Evolutionary conservation across 1,140 invertebrate genomes (phyloP).

Genomic region (Eurosta solidaginis): DNA sequence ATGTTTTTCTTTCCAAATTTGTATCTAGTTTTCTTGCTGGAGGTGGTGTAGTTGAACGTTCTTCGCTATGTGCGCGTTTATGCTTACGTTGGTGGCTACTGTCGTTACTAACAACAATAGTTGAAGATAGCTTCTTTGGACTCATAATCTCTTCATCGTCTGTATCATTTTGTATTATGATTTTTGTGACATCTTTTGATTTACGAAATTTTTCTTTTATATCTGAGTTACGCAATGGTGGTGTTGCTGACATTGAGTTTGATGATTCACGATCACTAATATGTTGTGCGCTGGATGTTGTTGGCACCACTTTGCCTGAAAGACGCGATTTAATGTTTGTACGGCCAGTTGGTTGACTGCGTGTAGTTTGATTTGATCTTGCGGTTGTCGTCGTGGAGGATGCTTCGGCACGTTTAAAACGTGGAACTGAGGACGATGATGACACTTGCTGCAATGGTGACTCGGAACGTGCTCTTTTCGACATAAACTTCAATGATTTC

Average conservation of each 20-base stretch:
- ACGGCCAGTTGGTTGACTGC: slow-evolving; percentile 49
- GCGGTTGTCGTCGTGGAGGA: slow-evolving; percentile 39
- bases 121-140: slow-evolving; percentile 31
- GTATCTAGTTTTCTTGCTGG: slow-evolving; percentile 34
- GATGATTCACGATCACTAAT: slow-evolving; percentile 37
- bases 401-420: slow-evolving; percentile 41
- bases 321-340: slow-evolving; percentile 30
- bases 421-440: slow-evolving; percentile 40
- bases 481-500: slow-evolving; percentile 43
- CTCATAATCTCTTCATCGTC: slow-evolving; percentile 48
- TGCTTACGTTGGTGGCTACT: background rate
- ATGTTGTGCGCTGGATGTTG: slow-evolving; percentile 1
- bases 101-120: background rate
- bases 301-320: slow-evolving; percentile 17
- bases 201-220: slow-evolving; percentile 46
- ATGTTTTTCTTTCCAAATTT: background rate
- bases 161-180: slow-evolving; percentile 49
- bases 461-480: slow-evolving; percentile 34
- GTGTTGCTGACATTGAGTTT: slow-evolving; percentile 30
- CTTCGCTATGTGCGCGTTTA: slow-evolving; percentile 32
- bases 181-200: slow-evolving; percentile 55
- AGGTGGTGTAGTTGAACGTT: slow-evolving; percentile 50
- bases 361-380: background rate
- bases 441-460: slow-evolving; percentile 45
- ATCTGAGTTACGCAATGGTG: slow-evolving; percentile 37